Percentiles rank a stretch among this genome's conserved stretches.
Conservation (phyloP, 1,140 invertebrate genomes). For the Drosophila punjabiensis region DNA sequence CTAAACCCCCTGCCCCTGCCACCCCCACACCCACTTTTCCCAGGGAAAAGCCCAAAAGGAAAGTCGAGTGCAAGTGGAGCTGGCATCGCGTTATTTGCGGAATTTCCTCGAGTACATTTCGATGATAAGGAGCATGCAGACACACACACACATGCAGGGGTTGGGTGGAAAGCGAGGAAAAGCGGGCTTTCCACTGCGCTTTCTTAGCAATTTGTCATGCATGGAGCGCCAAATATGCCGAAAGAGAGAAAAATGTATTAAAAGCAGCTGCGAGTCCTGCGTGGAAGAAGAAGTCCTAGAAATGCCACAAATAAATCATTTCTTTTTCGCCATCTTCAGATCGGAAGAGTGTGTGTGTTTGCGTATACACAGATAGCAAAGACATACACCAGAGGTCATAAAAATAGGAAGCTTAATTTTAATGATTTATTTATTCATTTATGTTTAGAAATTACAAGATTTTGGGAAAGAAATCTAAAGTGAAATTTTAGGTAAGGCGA, state of each 20-base stretch:
- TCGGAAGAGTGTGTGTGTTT: conserved; percentile 16
- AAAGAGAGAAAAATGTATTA: conserved; percentile 81
- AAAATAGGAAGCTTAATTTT: neutral
- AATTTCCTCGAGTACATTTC: conserved; percentile 83
- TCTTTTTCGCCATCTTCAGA: conserved; percentile 49
- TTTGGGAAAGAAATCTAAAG: neutral
- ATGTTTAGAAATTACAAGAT: neutral
- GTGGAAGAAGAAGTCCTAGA: conserved; percentile 68
- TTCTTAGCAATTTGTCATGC: conserved; percentile 83
- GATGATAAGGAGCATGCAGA: conserved; percentile 64
- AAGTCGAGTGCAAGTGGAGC: conserved; percentile 60
- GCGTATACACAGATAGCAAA: conserved; percentile 10
- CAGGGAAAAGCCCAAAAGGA: neutral
- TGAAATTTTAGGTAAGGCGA: neutral
- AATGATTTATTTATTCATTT: neutral
- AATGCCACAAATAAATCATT: conserved; percentile 83
- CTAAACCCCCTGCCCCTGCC: neutral
- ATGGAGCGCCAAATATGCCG: conserved; percentile 82
- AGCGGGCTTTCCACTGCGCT: conserved; percentile 53
- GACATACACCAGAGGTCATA: neutral
- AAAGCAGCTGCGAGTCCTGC: conserved; percentile 66
- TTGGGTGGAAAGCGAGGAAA: conserved; percentile 1
- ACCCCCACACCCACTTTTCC: neutral
- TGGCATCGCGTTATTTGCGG: conserved; percentile 77
- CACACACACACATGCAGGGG: conserved; percentile 6